Evolutionary conservation across 1,140 invertebrate genomes (phyloP).

Genomic region (Akabosia matsudoensis): DNA sequence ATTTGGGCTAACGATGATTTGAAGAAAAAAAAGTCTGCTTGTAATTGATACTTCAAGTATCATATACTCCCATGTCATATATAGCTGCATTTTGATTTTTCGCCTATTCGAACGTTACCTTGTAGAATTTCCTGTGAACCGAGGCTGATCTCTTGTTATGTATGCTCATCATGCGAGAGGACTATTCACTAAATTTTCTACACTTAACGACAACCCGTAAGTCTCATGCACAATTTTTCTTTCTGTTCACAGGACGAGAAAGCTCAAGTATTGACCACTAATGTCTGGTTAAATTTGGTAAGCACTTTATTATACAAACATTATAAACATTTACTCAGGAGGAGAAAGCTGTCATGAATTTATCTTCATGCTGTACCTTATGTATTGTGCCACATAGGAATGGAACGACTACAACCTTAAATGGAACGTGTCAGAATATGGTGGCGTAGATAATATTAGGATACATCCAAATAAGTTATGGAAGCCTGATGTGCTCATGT

Average conservation of each 20-base stretch:
- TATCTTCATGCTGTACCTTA: background rate
- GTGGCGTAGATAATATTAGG: constrained; percentile 84
- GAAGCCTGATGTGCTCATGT: constrained; percentile 98
- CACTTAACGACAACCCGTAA: too few relatives aligned
- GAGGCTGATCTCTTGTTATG: too few relatives aligned
- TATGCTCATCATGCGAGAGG: too few relatives aligned
- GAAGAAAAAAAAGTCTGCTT: too few relatives aligned
- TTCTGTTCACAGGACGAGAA: constrained; percentile 66
- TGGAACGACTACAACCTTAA: constrained; percentile 95
- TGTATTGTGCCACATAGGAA: constrained; percentile 64
- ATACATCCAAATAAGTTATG: constrained; percentile 93
- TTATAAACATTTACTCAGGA: constrained; percentile 33
- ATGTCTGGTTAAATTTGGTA: constrained; percentile 91
- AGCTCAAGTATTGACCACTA: constrained; percentile 91
- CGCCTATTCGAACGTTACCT: constrained; percentile 59
- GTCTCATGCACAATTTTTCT: constrained; percentile 45
- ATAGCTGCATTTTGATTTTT: too few relatives aligned
- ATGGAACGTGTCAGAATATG: constrained; percentile 93
- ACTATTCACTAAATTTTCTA: too few relatives aligned
- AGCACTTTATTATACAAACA: background rate
- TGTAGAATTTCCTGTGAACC: too few relatives aligned
- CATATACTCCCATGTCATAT: too few relatives aligned
- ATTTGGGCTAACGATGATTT: too few relatives aligned
- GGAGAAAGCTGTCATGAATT: background rate
- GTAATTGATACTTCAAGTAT: too few relatives aligned